These are phyloP conservation scores for Heliangelus exortis DNA, from an alignment of 2,797 vertebrate genomes.

Conservation along the genomic window DNA sequence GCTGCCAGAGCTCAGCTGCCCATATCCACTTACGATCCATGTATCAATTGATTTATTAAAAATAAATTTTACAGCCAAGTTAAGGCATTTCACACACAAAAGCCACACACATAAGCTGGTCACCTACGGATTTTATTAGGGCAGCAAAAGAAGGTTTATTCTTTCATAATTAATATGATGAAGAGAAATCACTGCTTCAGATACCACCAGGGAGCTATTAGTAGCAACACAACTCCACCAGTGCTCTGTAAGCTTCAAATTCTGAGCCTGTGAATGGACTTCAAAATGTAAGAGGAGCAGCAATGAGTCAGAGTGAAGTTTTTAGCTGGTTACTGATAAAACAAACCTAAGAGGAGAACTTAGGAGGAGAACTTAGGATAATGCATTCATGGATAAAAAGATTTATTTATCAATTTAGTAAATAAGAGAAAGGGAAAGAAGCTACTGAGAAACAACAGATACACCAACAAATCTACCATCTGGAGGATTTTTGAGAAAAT, in stretches of 20 bases:
- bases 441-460: background rate
- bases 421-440: background rate
- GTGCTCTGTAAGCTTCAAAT: conserved; percentile 5
- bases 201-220: background rate
- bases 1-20: conserved; percentile 47
- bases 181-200: conserved; percentile 17
- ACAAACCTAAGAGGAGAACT: background rate
- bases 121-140: background rate
- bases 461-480: background rate
- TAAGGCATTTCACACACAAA: background rate
- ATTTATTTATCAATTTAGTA: background rate
- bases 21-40: conserved; percentile 32
- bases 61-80: background rate
- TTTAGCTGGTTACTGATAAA: conserved; percentile 32
- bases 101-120: background rate
- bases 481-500: background rate
- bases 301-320: conserved; percentile 57
- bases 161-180: background rate
- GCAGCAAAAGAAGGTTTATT: background rate
- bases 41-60: background rate
- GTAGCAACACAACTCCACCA: background rate
- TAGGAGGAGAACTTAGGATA: background rate
- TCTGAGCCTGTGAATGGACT: conserved; percentile 59
- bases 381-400: background rate
- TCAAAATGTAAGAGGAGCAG: conserved; percentile 63